Evolutionary conservation across 2,797 vertebrate species (phyloP).

Genomic region (Sitta carolinensis): DNA sequence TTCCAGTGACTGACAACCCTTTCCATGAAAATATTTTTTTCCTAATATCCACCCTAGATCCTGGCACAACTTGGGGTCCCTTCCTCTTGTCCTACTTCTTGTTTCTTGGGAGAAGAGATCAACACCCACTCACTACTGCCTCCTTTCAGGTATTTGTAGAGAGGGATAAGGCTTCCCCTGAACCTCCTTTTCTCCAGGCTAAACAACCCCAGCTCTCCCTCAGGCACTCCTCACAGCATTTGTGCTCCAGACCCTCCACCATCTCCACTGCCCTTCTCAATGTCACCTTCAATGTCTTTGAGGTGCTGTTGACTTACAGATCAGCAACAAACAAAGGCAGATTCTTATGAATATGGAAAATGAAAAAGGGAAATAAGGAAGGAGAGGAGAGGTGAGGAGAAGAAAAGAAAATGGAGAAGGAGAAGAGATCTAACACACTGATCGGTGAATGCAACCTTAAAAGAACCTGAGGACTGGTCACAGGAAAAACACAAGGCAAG

Average conservation of each 20-base stretch:
- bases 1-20: background rate
- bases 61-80: background rate
- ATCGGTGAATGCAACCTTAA: background rate
- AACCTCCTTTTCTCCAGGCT: background rate
- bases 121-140: background rate
- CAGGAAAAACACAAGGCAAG: background rate
- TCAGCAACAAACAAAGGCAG: background rate
- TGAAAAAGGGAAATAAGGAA: background rate
- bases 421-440: background rate
- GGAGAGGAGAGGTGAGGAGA: background rate
- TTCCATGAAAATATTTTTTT: background rate
- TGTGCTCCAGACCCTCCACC: background rate
- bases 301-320: background rate
- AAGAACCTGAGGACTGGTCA: background rate
- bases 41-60: background rate
- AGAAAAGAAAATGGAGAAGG: background rate
- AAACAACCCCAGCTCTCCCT: background rate
- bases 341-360: background rate
- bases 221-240: background rate
- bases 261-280: background rate
- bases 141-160: background rate
- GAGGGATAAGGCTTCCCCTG: background rate
- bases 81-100: background rate
- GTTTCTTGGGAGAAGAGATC: background rate
- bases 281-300: background rate